phyloP scores from a whole-genome alignment of 2,888 invertebrate species.

The Stenchaetothrips biformis region DNA sequence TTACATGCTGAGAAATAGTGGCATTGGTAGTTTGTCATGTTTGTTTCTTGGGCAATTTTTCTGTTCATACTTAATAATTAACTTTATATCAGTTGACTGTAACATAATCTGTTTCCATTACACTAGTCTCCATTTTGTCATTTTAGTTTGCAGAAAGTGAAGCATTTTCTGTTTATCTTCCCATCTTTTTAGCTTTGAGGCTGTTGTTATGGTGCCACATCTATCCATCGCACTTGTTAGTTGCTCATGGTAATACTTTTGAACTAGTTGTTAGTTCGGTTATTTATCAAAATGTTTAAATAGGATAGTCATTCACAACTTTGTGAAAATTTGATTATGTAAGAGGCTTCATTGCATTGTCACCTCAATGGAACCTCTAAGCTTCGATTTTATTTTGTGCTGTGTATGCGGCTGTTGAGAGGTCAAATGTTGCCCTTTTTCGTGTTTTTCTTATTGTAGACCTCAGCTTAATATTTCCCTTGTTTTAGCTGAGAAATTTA shows the following conservation, averaged over 20 bases:
- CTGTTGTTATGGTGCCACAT: not conserved
- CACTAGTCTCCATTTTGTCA: not conserved
- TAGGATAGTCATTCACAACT: too few species aligned
- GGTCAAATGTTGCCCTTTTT: not conserved
- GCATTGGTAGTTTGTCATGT: too few species aligned
- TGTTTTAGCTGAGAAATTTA: not conserved
- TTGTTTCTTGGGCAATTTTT: too few species aligned
- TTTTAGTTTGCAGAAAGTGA: not conserved
- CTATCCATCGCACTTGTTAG: not conserved
- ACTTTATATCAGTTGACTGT: not conserved
- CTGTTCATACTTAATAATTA: not conserved
- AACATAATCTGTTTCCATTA: not conserved
- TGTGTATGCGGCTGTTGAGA: constrained; percentile 16
- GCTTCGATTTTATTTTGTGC: not conserved
- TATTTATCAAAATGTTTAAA: too few species aligned
- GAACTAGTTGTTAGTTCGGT: too few species aligned
- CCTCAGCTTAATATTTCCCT: constrained; percentile 12
- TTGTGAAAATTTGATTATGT: too few species aligned
- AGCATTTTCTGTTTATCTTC: not conserved
- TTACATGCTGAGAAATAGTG: too few species aligned
- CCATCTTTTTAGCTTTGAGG: not conserved
- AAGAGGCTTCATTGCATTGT: not conserved
- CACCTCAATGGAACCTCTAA: not conserved
- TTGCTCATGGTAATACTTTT: too few species aligned
- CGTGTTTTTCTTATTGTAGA: not conserved